Evolutionary conservation across 2,113 vertebrate genomes (phyloP), one percentile per base, ranked within the genome.

Genomic region (Ciconia maguari): DNA sequence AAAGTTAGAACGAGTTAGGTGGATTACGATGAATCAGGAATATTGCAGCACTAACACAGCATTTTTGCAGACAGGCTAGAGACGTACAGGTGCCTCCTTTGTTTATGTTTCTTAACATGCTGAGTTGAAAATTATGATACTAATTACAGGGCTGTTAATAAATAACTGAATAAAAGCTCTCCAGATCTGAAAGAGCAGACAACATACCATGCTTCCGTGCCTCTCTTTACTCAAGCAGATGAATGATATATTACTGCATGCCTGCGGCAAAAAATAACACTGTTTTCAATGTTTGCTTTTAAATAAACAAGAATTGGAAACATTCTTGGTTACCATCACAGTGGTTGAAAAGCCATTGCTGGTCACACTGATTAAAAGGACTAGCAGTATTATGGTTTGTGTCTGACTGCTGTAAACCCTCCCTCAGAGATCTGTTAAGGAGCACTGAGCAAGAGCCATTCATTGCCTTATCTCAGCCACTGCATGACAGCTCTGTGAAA

Each of bases 81-180:
- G 61, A 34, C 0, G 2, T 19, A 42, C 38, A 38, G n/a, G 11
- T 82, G 62, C 76, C 49, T 69, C 64, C 74, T 34, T 22, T 83
- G 60, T 54, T 71, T 74, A 8, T 34, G n/a, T 84, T 87, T 72
- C 78, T 44, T 62, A 64, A 36, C 26, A 15, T 65, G 34, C 18
- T 16, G 36, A 74, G 44, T 78, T 72, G 74, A 51, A 87, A 92
- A 82, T 77, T n/a, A 54, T 8, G 20, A 41, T 69, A 3, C 49
- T 90, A 88, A 87, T 92, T 96, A 68, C 58, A 57, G 79, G n/a
- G 32, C 60, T 65, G 16, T 80, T 83, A 92, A 89, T 80, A 83
- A 90, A 44, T 30, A 88, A 54, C 72, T 83, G 71, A 71, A 68
- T 54, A 38, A 83, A 49, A 90, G 34, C n/a, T 84, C 69, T 74